Base-by-base conservation (phyloP, 2,113 vertebrate species). In the Piliocolobus tephrosceles region DNA sequence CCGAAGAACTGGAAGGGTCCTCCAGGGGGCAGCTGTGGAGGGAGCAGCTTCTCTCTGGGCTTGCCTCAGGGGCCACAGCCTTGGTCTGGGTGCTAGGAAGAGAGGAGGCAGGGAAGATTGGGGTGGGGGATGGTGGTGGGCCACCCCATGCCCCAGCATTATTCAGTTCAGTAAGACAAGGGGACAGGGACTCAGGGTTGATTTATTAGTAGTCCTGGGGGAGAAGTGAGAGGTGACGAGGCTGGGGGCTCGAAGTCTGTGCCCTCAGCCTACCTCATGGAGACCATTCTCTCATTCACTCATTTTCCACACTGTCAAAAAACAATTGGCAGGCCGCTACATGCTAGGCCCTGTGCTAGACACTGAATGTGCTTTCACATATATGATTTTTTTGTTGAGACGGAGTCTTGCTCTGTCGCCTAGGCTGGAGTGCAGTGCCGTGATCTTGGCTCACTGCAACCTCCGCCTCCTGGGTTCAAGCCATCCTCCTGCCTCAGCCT, bases 11-110 rank as follows among this genome's bases (percentile, higher is more conserved):
- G 12, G 98, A 97, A 35, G 98, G 98, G 57, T 98, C 97, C n/a
- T 98, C 98, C 18, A 98, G 55, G 6, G 98, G 98, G 93, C 98
- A 98, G 95, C 98, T 98, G 88, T 99, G 99, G 84, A 99, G 98
- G 0, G 98, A 98, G 70, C 98, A 98, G 97, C 98, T 98, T 43
- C 95, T 97, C 76, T 99, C 98, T 91, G 98, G 98, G 92, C 98
- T 98, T 61, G 98, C 97, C 92, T 99, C 99, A 0, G 98, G 95
- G 22, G 94, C 95, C 94, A 96, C 97, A 64, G 88, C 79, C 20
- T 97, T 89, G 78, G 57, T 58, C 78, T 76, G 82, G 66, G 85
- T 91, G 90, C 97, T 98, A 80, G 38, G 47, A 90, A 96, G 88
- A 96, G 72, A 91, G 55, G 40, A 85, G 18, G n/a, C 18, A 92